Percentiles rank a stretch among this genome's conserved stretches.
Evolutionary conservation across 2,113 vertebrate species (phyloP).

Genomic region (Plecotus auritus): DNA sequence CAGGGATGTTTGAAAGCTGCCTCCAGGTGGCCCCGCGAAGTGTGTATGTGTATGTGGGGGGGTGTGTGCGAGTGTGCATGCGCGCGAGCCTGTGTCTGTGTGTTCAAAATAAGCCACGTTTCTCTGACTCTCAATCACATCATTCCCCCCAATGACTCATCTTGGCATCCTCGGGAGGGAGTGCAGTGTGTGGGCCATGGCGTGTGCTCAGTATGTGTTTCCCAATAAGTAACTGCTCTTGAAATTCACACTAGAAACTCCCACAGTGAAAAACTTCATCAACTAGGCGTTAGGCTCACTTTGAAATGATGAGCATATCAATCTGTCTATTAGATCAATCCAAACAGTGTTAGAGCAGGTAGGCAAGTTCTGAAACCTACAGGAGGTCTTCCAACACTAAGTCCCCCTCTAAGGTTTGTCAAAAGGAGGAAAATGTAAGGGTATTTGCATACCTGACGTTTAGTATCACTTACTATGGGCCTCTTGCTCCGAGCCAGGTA

Average conservation of each 20-base stretch:
- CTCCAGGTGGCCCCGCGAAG: conserved; percentile 44
- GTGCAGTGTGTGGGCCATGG: not conserved
- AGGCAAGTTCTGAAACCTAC: not conserved
- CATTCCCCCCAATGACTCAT: not conserved
- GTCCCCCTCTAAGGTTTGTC: not conserved
- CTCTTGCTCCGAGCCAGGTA: not conserved
- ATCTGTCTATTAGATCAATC: not conserved
- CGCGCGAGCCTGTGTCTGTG: too few relatives aligned
- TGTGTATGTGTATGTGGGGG: not conserved
- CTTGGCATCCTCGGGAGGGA: not conserved
- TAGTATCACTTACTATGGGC: not conserved
- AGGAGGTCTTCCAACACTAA: not conserved
- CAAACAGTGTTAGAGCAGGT: not conserved
- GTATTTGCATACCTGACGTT: not conserved
- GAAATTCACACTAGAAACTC: not conserved
- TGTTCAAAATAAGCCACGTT: too few relatives aligned
- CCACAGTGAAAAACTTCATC: not conserved
- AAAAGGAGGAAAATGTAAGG: not conserved
- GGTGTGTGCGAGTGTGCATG: not conserved
- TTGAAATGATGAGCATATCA: not conserved
- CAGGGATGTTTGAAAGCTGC: conserved; percentile 54
- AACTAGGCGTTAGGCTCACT: not conserved
- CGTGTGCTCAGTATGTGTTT: not conserved
- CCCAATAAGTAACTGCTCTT: not conserved
- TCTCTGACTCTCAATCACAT: too few relatives aligned